Percentiles rank a stretch among this genome's conserved stretches.
Conservation (phyloP, 2,888 invertebrate species). For the Diachrysia chrysitis region DNA sequence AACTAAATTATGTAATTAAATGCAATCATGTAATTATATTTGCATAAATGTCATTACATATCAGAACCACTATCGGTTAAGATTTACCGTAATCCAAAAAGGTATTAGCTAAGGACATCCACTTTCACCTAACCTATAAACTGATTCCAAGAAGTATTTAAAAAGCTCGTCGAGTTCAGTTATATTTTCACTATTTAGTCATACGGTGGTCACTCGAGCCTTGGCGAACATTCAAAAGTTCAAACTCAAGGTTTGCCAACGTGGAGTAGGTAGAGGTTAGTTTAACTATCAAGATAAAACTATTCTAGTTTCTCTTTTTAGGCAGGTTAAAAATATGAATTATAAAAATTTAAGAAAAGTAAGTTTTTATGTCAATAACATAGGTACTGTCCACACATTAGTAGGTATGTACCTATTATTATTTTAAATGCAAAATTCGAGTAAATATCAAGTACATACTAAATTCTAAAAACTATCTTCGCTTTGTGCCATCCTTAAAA, state of each 20-base stretch:
- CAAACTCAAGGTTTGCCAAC: conserved; percentile 46
- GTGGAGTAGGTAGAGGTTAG: conserved; percentile 14
- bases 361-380: no score
- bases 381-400: no score
- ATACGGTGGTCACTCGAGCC: conserved; percentile 27
- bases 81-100: not conserved
- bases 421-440: no score
- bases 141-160: conserved; percentile 9
- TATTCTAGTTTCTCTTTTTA: not conserved
- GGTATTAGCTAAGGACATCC: conserved; percentile 5
- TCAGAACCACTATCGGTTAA: not conserved
- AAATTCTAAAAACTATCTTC: not conserved
- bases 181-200: conserved; percentile 38
- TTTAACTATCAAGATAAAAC: not conserved
- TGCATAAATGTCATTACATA: not conserved
- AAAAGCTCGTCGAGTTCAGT: not conserved
- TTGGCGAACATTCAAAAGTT: conserved; percentile 51
- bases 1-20: not conserved
- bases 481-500: not conserved
- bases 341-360: no score
- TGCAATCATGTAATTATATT: no score
- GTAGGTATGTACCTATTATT: no score
- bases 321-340: not conserved
- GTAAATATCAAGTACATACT: not conserved
- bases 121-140: conserved; percentile 14